A percentile compares a stretch with the other conserved stretches of the same genome.
These are phyloP conservation scores for Chloroceryle aenea DNA, from an alignment of 2,113 vertebrate genomes.

Conservation along the genomic window DNA sequence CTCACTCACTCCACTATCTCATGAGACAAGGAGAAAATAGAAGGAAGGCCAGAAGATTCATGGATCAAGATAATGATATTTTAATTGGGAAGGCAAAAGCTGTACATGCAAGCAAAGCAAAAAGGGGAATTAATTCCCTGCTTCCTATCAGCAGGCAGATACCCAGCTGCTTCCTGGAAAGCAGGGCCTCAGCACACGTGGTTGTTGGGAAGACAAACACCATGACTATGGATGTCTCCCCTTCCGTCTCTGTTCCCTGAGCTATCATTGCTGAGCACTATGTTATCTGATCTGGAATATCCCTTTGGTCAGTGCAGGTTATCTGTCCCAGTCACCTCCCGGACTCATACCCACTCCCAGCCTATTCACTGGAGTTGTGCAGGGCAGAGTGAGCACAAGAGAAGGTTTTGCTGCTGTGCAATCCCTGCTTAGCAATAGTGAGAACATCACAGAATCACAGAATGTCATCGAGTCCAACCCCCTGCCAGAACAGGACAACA, in stretches of 20 bases:
- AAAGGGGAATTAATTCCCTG: neutral
- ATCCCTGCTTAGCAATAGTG: neutral
- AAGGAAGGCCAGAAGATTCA: neutral
- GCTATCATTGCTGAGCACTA: fast-evolving
- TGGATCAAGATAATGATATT: neutral
- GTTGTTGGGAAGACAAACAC: neutral
- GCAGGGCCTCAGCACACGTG: neutral
- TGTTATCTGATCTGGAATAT: neutral
- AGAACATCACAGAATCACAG: neutral
- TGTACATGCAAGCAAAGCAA: neutral
- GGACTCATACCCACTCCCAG: neutral
- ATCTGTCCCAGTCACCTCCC: neutral
- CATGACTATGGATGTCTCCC: neutral
- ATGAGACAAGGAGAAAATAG: neutral
- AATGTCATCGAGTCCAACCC: no score
- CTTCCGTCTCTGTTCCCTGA: neutral
- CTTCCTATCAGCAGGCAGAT: neutral
- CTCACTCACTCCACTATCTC: neutral
- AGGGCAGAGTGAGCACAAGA: neutral
- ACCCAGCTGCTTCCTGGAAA: neutral
- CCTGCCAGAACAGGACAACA: no score
- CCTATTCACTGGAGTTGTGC: neutral
- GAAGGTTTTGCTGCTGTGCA: neutral
- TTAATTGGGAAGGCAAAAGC: neutral
- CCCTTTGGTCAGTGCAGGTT: neutral